A percentile compares a stretch with the other conserved stretches of the same genome.
phyloP scores from a whole-genome alignment of 1,140 invertebrate species.

The Zaprionus nigranus region DNA sequence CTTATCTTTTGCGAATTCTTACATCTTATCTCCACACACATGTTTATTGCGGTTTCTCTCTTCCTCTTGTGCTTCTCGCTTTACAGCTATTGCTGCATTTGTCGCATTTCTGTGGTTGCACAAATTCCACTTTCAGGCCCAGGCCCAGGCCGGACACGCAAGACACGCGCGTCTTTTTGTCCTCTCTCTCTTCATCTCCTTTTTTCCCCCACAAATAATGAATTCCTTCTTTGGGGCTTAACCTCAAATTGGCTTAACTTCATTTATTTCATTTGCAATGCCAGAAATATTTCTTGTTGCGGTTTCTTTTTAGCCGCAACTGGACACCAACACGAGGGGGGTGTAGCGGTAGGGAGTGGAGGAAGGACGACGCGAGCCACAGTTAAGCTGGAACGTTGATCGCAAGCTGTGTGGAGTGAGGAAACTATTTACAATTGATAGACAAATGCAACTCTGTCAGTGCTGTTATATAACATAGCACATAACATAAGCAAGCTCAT shows the following conservation, averaged over 20 bases:
- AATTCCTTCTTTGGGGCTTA: conserved; percentile 78
- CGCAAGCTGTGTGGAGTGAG: not conserved
- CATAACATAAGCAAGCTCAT: not conserved
- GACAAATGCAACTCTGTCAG: not conserved
- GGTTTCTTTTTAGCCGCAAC: conserved; percentile 42
- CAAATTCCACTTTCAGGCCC: conserved; percentile 54
- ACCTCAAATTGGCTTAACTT: conserved; percentile 81
- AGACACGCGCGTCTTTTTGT: conserved; percentile 59
- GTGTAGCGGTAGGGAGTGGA: too few relatives aligned
- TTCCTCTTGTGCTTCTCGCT: conserved; percentile 30
- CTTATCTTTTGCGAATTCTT: conserved; percentile 45
- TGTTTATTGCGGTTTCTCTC: conserved; percentile 48
- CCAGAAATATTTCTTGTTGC: conserved; percentile 51
- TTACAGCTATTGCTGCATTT: conserved; percentile 80
- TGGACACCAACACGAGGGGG: conserved; percentile 1
- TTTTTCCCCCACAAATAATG: conserved; percentile 55
- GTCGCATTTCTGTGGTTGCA: conserved; percentile 70
- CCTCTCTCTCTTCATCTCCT: conserved; percentile 2
- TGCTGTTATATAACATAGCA: not conserved
- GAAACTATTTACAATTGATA: not conserved
- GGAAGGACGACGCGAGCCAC: conserved; percentile 32
- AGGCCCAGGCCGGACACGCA: conserved; percentile 14
- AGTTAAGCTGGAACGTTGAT: conserved; percentile 35
- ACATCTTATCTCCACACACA: conserved; percentile 49
- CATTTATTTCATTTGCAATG: conserved; percentile 73